Base-by-base conservation (phyloP, 53 echinoderm and acorn worm species). In the Apostichopus leukothele region DNA sequence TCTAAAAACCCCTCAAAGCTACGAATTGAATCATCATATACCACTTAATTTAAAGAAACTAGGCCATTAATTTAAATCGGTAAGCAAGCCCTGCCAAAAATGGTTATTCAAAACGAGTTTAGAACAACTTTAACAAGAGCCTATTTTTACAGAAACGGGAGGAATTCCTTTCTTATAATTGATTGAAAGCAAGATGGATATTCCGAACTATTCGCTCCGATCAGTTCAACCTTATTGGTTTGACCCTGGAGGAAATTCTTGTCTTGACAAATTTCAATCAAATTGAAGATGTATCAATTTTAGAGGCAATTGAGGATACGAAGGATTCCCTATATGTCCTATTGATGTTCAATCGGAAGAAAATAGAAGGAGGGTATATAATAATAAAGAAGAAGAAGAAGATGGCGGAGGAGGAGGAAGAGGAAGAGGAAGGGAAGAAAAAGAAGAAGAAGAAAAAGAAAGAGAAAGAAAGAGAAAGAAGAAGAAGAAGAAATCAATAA, bases 161-260 rank as follows among this genome's bases (percentile, higher is more conserved):
- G 21, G 84, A 84, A 61, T 12, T 61, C 10, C 63, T 84, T 27
- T 55, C 55, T 22, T 25, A 84, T 61, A 84, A 84, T 84, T 84
- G 84, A 84, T 84, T 84, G 84, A 84, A 63, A 59, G 60, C 53
- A 84, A 53, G 84, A 84, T 84, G 63, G 84, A 84, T 84, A 84
- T 27, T 84, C 60, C 55, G 12, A 26, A 59, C 55, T 84, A 84
- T 84, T n/a, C 26, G 55, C 84, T 26, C 23, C 20, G 84, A 84
- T 10, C 14, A 55, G 66, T 11, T 84, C 66, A 61, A 84, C 52
- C n/a, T 84, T 84, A 61, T 61, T 61, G 84, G 60, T 22, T 84
- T 84, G 84, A 63, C 84, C 84, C 84, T 84, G 60, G 20, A 63
- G 84, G 60, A 84, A 63, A 22, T 63, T 23, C 84, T 84, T 84